Percentiles rank a stretch among this genome's conserved stretches.
These are phyloP conservation scores for Lates calcarifer DNA, from an alignment of 2,113 vertebrate species.

Conservation along the genomic window DNA sequence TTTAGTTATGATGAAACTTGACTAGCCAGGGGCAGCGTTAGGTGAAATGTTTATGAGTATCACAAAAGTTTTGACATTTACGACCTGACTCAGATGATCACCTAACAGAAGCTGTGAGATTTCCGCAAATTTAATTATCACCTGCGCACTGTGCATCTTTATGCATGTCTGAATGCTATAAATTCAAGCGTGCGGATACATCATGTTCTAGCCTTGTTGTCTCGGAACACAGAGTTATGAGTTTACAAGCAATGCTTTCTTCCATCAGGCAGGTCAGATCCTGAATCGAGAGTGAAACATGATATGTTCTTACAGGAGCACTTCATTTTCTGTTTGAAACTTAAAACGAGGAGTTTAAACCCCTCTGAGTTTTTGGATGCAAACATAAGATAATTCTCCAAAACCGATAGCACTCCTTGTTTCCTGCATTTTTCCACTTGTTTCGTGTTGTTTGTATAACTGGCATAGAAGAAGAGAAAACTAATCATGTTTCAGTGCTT, in stretches of 20 bases:
- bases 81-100: conserved; percentile 15
- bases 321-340: conserved; percentile 13
- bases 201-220: conserved; percentile 6
- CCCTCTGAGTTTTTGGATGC: too few species aligned
- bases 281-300: not conserved
- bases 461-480: not conserved
- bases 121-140: conserved; percentile 51
- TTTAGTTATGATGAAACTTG: not conserved
- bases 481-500: conserved; percentile 12
- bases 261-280: conserved; percentile 14
- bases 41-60: conserved; percentile 65
- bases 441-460: not conserved
- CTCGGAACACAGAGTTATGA: conserved; percentile 5
- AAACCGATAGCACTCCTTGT: not conserved
- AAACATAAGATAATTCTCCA: not conserved
- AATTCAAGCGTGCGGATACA: conserved; percentile 27
- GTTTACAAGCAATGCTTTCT: conserved; percentile 16
- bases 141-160: conserved; percentile 46
- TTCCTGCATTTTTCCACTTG: not conserved
- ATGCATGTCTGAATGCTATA: conserved; percentile 30
- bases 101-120: conserved; percentile 17
- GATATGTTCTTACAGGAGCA: not conserved
- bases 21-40: conserved; percentile 37
- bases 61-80: conserved; percentile 63
- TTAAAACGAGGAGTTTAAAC: not conserved